Evolutionary conservation across 30 jellyfish, hydroid and myxozoan genomes (phyloP), one percentile per base, ranked within the genome.

Genomic region (Aurelia aurita): DNA sequence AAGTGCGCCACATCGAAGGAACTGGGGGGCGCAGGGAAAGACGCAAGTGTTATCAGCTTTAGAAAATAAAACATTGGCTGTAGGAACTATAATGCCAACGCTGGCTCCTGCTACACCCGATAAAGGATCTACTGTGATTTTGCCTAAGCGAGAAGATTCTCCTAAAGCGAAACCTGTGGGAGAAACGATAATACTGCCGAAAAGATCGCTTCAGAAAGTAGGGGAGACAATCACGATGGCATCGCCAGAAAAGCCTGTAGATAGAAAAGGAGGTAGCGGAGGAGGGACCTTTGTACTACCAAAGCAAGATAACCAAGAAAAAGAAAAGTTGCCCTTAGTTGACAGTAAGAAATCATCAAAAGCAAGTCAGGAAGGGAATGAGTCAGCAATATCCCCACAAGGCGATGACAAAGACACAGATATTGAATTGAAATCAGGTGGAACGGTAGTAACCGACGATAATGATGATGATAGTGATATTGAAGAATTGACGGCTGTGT

Each of bases 1-100:
- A 32, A 70, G 62, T 49, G 93, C 93, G 8, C 84, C 63, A 21
- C 78, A 72, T 32, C 86, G 96, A 12, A 84, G 49, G 43, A 65
- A 62, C 31, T 94, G 99, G 99, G 82, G 51, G 28, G 72, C 91
- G 2, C 90, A 71, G 6, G 99, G 99, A 60, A 88, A 94, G 69
- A 88, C 96, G 28, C 88, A 79, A 59, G 31, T 94, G 63, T 47
- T 94, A 3, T 83, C 95, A 8, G 90, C 75, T 20, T 69, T 94
- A 69, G 95, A 89, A 47, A 72, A 89, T 31, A 80, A 72, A 32
- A 89, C 95, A 9, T 74, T 92, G 51, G 96, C 97, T 26, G 72
- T 81, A 18, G 74, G 26, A 63, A 89, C 97, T 20, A 69, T 83
- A 19, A 25, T 78, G 26, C 78, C 88, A 3, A 46, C 82, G 29